Conservation (phyloP, 2,797 vertebrate species). For the Falco concolor region DNA sequence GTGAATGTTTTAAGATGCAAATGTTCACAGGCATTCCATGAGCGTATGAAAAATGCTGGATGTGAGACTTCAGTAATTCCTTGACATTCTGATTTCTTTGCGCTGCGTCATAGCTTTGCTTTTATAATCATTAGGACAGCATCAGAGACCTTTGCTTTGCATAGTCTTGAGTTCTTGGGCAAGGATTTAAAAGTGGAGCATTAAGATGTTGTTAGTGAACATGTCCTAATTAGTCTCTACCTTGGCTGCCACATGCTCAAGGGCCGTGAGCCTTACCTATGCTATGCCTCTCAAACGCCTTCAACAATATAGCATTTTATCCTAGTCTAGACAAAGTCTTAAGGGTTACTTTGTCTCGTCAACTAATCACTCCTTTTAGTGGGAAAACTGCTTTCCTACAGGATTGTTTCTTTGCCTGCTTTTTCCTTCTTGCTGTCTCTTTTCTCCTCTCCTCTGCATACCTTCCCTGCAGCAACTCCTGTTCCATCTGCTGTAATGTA, state of each 20-base stretch:
- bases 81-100: not conserved
- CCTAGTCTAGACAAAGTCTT: slow-evolving; percentile 50
- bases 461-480: slow-evolving; percentile 49
- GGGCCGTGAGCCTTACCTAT: not conserved
- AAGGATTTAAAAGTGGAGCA: not conserved
- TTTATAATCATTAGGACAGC: not conserved
- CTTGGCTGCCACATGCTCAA: not conserved
- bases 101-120: not conserved
- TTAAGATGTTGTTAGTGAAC: not conserved
- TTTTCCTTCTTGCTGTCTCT: slow-evolving; percentile 9
- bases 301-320: slow-evolving; percentile 26
- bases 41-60: not conserved
- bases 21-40: not conserved
- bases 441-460: slow-evolving; percentile 41
- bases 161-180: slow-evolving; percentile 19
- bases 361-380: not conserved
- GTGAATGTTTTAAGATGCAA: not conserved
- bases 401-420: not conserved
- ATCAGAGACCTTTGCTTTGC: slow-evolving; percentile 20
- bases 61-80: not conserved
- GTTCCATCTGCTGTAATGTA: slow-evolving; percentile 35
- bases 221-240: slow-evolving; percentile 6
- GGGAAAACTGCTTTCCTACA: slow-evolving; percentile 11
- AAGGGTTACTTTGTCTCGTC: not conserved
- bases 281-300: not conserved